Evolutionary conservation across 1,140 invertebrate species (phyloP), one percentile per base, ranked within the genome.

Genomic region (Drosophila watanabei): DNA sequence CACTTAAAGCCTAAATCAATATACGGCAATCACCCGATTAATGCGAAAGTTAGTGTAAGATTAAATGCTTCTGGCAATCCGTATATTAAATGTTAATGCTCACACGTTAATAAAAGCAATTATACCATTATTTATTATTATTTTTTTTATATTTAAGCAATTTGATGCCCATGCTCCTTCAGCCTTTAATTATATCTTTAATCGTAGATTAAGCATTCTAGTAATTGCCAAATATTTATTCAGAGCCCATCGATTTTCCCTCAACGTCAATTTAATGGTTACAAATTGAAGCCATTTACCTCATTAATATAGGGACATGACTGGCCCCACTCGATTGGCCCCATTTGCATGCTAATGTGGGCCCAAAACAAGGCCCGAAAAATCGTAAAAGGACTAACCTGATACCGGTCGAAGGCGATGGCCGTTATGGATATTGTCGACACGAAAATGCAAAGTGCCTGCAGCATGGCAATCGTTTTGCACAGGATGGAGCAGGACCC

Each of bases 351-450:
- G 49, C 64, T 60, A 73, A 72, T 43, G 20, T 20, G 14, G 52
- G n/a, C 24, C 33, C 32, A n/a, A 28, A 32, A 39, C 24, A 14
- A 24, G 33, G 28, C 28, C 16, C 24, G 35, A 72, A 33, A 20
- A 57, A 28, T n/a, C 54, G 54, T 39, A 57, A 57, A 24, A 49
- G 54, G 54, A 73, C 91, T 93, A 92, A 96, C 95, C 94, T 96
- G 96, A 94, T 95, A 96, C 94, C 95, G 95, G 93, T 98, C 97
- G 78, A 98, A 94, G 20, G 97, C 97, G 66, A 98, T 98, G 5
- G 97, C 97, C 2, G 97, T 97, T 77, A 98, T 98, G 71, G 97
- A 97, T 76, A 98, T 97, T 13, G 97, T 98, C 2, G 97, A 98
- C 0, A 98, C 97, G 88, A 97, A 98, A 68, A 98, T 97, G 77